A percentile compares a stretch with the other conserved stretches of the same genome.
These are phyloP conservation scores for Vireo altiloquus DNA, from an alignment of 2,113 vertebrate species.

Conservation along the genomic window DNA sequence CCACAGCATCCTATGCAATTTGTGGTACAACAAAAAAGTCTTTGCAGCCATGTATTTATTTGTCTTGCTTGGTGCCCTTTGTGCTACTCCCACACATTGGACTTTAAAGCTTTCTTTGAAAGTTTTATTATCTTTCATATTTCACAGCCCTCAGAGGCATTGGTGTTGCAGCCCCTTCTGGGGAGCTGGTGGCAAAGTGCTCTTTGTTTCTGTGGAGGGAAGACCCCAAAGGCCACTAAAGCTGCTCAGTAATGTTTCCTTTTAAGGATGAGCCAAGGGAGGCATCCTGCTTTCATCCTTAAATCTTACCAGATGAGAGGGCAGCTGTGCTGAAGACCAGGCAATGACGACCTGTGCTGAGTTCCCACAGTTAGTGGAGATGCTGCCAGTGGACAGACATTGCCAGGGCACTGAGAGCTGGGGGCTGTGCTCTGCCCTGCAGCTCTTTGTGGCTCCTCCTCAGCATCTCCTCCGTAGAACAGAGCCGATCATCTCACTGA, in stretches of 20 bases:
- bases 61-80: slow-evolving; percentile 6
- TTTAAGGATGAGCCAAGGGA: neutral
- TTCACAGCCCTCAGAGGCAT: neutral
- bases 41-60: neutral
- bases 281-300: neutral
- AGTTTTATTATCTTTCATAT: slow-evolving; percentile 2
- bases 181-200: neutral
- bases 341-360: neutral
- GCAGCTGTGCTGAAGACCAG: neutral
- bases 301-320: neutral
- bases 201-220: neutral
- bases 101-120: slow-evolving; percentile 40
- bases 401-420: neutral
- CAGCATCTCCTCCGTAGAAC: neutral
- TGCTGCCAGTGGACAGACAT: neutral
- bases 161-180: neutral
- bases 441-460: neutral
- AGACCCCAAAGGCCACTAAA: neutral
- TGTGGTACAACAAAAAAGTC: neutral
- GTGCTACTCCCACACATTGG: neutral
- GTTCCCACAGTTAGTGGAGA: neutral
- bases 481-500: neutral
- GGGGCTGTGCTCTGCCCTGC: neutral
- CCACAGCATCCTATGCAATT: neutral
- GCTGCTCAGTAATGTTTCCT: neutral